These are phyloP conservation scores for Ferrisia virgata DNA, from an alignment of 2,888 invertebrate genomes.

Conservation along the genomic window DNA sequence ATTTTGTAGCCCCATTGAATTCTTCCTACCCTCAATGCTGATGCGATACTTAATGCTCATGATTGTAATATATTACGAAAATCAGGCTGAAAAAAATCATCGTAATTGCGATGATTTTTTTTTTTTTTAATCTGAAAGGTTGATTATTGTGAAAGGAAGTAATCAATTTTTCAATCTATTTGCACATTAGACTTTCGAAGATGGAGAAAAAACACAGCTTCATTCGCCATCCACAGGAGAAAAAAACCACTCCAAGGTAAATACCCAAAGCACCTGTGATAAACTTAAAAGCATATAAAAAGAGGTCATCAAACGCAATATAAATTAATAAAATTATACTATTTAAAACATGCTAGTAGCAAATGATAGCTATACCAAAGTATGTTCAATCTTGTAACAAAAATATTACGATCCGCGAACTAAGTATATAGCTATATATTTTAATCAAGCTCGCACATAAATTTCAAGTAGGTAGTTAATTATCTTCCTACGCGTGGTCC, in stretches of 20 bases:
- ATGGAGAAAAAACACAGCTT: not conserved
- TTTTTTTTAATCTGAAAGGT: too few species aligned
- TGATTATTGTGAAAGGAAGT: too few species aligned
- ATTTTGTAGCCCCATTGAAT: too few species aligned
- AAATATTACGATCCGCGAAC: not conserved
- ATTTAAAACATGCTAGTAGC: not conserved
- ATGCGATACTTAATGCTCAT: too few species aligned
- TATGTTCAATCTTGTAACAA: not conserved
- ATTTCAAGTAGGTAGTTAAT: slow-evolving; percentile 23
- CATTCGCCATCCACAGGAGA: not conserved
- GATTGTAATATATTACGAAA: too few species aligned
- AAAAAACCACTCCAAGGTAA: not conserved
- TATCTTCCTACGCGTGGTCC: not conserved
- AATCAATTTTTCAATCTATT: not conserved
- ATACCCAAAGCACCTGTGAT: not conserved
- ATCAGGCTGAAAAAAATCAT: too few species aligned
- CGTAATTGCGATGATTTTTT: too few species aligned
- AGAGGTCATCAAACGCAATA: not conserved
- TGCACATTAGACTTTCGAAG: not conserved
- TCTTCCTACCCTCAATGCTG: too few species aligned
- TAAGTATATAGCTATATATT: too few species aligned
- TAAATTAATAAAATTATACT: not conserved
- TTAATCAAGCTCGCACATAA: slow-evolving; percentile 3
- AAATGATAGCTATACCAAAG: too few species aligned
- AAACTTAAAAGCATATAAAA: not conserved